Base-by-base conservation (phyloP, 2,888 invertebrate genomes). In the Crematogaster levior region DNA sequence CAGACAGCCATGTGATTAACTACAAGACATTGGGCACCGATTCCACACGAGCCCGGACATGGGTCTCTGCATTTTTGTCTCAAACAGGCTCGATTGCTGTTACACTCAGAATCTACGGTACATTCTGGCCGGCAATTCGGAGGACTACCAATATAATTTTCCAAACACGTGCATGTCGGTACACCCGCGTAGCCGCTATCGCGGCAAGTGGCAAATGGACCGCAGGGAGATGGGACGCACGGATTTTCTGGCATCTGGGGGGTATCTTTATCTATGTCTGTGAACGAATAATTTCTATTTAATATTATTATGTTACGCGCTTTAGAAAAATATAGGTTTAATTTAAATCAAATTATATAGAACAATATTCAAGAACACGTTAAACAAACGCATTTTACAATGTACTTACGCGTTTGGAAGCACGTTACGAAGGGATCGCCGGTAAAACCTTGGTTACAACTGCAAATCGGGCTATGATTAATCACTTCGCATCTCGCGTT, bases 151-250 rank as follows among this genome's bases (percentile, higher is more conserved):
- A 94, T 91, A 85, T 95, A 95, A 84, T 94, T 94, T 5, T 95
- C 93, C 48, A 95, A 89, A 82, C 95, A 95, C 4, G 94, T 93
- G 88, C 95, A 95, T 0, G 94, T 97, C 53, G 97, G 96, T 94
- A 97, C 96, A 86, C 96, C 96, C 79, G 97, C 96, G 27, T 95
- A 93, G 84, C 95, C 95, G 89, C 97, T 96, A 60, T 97, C 96
- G 84, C 97, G 96, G 92, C 98, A 98, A 93, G 97, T 96, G 9
- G 98, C 97, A 93, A 98, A 97, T 3, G 97, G 97, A 72, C 98
- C 98, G 93, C 98, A 98, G 0, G 98, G 98, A 70, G 97, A 97
- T 53, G 97, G 98, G 63, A 96, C 95, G 93, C 98, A 98, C 40
- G 97, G 97, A 92, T 97, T 96, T 85, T 82, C 0, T 7, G 74